A percentile compares a stretch with the other conserved stretches of the same genome.
These are phyloP conservation scores for Mellivora capensis DNA, from an alignment of 2,113 vertebrate species.

Conservation along the genomic window DNA sequence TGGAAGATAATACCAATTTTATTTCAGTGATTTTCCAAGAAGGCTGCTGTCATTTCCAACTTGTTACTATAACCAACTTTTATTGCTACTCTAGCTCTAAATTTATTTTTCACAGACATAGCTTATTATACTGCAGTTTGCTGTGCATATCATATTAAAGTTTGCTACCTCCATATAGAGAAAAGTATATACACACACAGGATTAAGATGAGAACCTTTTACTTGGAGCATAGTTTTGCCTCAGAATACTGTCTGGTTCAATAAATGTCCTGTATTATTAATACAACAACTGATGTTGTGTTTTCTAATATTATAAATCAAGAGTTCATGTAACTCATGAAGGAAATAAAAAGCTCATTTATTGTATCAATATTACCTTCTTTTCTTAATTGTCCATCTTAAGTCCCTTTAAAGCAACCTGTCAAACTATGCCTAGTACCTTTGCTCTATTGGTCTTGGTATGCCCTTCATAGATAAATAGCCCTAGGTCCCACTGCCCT, in stretches of 20 bases:
- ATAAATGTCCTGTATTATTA: not conserved
- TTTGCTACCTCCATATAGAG: not conserved
- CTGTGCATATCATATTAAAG: not conserved
- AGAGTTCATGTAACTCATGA: not conserved
- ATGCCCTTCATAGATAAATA: not conserved
- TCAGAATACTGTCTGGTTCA: not conserved
- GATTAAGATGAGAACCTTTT: conserved; percentile 29
- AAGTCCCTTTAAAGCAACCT: not conserved
- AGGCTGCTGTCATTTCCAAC: not conserved
- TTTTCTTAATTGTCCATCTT: not conserved
- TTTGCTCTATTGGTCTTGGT: not conserved
- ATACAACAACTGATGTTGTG: not conserved
- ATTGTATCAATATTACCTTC: not conserved
- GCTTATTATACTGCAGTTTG: not conserved
- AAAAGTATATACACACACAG: not conserved
- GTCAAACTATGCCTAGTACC: not conserved
- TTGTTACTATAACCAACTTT: not conserved
- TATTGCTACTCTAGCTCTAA: not conserved
- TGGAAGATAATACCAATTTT: not conserved
- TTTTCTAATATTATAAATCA: not conserved
- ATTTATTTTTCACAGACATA: not conserved
- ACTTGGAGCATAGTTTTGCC: not conserved
- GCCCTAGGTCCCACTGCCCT: not conserved
- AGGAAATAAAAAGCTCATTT: not conserved
- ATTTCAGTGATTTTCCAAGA: not conserved